Percentiles rank a stretch among this genome's conserved stretches.
These are phyloP conservation scores for Zaprionus capensis DNA, from an alignment of 1,140 invertebrate genomes.

Conservation along the genomic window DNA sequence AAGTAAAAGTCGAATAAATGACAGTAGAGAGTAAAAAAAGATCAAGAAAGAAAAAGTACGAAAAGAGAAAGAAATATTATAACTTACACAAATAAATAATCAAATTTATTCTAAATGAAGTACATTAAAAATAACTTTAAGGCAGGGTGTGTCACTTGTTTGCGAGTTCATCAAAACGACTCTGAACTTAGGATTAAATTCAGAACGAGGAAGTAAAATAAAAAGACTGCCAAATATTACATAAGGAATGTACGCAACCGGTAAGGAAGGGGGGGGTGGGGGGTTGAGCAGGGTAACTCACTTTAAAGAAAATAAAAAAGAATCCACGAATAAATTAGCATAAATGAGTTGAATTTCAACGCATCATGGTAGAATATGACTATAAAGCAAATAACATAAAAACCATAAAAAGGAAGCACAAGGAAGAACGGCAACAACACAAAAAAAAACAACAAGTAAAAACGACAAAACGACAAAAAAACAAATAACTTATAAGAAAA, in stretches of 20 bases:
- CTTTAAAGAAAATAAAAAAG: conserved; percentile 3
- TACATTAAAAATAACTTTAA: too few relatives aligned
- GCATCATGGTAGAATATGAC: conserved; percentile 4
- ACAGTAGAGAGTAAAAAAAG: too few relatives aligned
- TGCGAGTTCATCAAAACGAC: too few relatives aligned
- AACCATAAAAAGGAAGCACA: conserved; percentile 1
- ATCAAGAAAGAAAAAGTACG: too few relatives aligned
- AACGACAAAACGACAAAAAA: background rate
- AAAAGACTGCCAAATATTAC: background rate
- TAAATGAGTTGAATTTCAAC: conserved; percentile 10
- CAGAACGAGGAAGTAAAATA: background rate
- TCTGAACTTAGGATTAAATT: background rate
- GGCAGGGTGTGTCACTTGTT: too few relatives aligned
- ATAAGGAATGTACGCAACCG: background rate
- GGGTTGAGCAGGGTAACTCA: background rate
- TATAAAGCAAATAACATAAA: conserved; percentile 4
- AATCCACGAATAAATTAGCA: conserved; percentile 10
- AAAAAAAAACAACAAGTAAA: background rate
- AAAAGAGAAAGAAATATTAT: too few relatives aligned
- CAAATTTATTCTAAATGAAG: too few relatives aligned
- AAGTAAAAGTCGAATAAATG: too few relatives aligned
- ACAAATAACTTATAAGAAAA: conserved; percentile 6
- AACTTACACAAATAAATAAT: too few relatives aligned
- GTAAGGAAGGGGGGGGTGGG: too few relatives aligned
- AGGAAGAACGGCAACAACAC: background rate